phyloP scores from a whole-genome alignment of 1,140 invertebrate species.

The Pristionchus pacificus region DNA sequence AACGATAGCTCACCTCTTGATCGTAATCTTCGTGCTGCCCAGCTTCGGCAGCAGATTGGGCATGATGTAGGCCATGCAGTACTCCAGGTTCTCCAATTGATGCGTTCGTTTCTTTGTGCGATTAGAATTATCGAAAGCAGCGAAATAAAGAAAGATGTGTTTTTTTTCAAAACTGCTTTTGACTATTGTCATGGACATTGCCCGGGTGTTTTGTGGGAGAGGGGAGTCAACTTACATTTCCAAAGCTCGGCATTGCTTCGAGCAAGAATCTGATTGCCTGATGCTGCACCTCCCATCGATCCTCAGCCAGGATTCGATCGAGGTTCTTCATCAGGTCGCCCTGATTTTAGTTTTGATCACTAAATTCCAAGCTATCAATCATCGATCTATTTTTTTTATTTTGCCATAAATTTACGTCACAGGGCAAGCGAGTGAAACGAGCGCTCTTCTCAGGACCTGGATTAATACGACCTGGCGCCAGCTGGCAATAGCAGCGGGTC shows the following conservation, averaged over 20 bases:
- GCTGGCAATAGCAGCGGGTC: no score
- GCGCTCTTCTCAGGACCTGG: no score
- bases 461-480: no score
- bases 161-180: not conserved
- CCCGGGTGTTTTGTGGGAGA: no score
- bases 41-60: constrained; percentile 26
- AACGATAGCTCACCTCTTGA: no score
- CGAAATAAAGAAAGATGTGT: not conserved
- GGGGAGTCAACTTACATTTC: constrained; percentile 23
- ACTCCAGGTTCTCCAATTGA: constrained; percentile 17
- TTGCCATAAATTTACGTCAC: no score
- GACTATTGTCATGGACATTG: not conserved
- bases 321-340: constrained; percentile 31
- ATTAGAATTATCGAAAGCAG: not conserved
- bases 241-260: constrained; percentile 31
- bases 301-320: constrained; percentile 31
- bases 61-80: constrained; percentile 31
- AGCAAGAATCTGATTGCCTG: constrained; percentile 29
- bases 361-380: no score
- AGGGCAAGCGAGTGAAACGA: no score
- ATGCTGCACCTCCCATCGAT: constrained; percentile 37
- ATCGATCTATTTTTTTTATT: no score
- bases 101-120: not conserved
- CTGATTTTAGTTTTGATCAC: no score
- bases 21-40: constrained; percentile 27